A percentile compares a stretch with the other conserved stretches of the same genome.
Evolutionary conservation across 2,797 vertebrate species (phyloP).

Genomic region (Danio aesculapii): DNA sequence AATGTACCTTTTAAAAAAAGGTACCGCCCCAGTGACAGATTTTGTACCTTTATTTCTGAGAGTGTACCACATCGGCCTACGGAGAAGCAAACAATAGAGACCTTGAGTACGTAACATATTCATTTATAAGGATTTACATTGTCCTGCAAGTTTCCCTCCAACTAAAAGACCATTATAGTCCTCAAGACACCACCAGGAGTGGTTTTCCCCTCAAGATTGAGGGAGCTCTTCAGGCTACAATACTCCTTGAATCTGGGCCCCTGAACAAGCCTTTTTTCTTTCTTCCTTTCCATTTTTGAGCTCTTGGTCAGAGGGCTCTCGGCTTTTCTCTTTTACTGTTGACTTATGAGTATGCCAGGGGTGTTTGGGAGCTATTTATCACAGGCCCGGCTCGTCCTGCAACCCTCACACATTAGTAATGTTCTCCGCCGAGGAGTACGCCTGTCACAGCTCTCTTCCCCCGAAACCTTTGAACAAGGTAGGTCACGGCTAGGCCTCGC

Average conservation of each 20-base stretch:
- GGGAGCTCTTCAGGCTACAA: conserved; percentile 80
- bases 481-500: conserved; percentile 80
- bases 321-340: conserved; percentile 80
- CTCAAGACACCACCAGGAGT: conserved; percentile 70
- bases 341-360: conserved; percentile 86
- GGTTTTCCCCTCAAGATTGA: conserved; percentile 79
- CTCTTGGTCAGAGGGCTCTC: conserved; percentile 71
- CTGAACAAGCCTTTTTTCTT: conserved; percentile 55
- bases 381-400: conserved; percentile 76
- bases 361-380: conserved; percentile 83
- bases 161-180: conserved; percentile 64
- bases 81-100: conserved; percentile 67
- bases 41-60: no score
- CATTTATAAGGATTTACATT: conserved; percentile 76
- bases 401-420: conserved; percentile 84
- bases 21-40: no score
- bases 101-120: conserved; percentile 67
- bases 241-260: conserved; percentile 58
- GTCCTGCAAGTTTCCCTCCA: conserved; percentile 73
- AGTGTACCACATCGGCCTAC: neutral
- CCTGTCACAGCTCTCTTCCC: conserved; percentile 83
- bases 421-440: conserved; percentile 81
- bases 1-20: no score
- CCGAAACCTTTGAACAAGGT: conserved; percentile 71
- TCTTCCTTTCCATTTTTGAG: conserved; percentile 62